Evolutionary conservation across 1,140 invertebrate genomes (phyloP).

Genomic region (Alviniconcha marisindica): DNA sequence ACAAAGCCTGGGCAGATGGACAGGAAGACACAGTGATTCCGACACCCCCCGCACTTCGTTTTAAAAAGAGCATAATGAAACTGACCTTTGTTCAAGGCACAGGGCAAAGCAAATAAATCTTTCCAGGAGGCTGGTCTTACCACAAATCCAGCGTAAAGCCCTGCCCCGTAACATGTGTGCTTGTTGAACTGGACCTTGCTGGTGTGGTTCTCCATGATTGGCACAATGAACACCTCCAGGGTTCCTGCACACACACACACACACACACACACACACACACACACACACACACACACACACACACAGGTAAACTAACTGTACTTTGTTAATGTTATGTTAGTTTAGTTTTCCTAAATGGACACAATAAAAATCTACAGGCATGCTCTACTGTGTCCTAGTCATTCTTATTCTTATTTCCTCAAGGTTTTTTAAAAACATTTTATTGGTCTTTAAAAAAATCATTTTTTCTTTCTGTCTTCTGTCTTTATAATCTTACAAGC

Average conservation of each 20-base stretch:
- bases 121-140: slow-evolving; percentile 46
- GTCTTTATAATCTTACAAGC: too few species aligned
- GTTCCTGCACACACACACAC: slow-evolving; percentile 41
- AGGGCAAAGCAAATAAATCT: too few species aligned
- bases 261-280: not conserved
- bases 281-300: not conserved
- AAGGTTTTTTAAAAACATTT: not conserved
- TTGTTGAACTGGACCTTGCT: slow-evolving; percentile 34
- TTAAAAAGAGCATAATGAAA: too few species aligned
- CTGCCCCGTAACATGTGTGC: slow-evolving; percentile 54
- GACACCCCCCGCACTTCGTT: too few species aligned
- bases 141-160: slow-evolving; percentile 53
- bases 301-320: not conserved
- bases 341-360: too few species aligned
- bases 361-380: not conserved
- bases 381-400: too few species aligned
- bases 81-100: too few species aligned
- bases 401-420: not conserved
- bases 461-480: not conserved
- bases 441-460: not conserved
- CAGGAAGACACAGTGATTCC: too few species aligned
- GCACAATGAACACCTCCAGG: slow-evolving; percentile 50
- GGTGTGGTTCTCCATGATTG: slow-evolving; percentile 42
- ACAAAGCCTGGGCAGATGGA: too few species aligned
- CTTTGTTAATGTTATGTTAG: too few species aligned